These are phyloP conservation scores for Yponomeuta plumbellus DNA, from an alignment of 2,888 invertebrate species.

Conservation along the genomic window DNA sequence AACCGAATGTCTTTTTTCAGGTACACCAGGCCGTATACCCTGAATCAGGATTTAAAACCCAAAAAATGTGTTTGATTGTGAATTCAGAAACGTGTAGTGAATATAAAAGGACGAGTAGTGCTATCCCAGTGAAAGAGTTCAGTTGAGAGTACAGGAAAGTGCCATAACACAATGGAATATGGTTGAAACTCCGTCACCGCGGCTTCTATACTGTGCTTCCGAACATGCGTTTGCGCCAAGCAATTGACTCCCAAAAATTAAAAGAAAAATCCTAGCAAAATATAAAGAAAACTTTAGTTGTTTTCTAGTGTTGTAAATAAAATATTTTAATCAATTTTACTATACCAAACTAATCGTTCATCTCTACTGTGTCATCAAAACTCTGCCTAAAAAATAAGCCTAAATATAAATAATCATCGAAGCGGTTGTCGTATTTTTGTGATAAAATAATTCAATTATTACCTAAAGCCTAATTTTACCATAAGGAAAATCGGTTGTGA, in stretches of 20 bases:
- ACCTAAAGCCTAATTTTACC: slow-evolving; percentile 40
- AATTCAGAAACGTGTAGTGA: slow-evolving; percentile 32
- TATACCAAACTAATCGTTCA: slow-evolving; percentile 31
- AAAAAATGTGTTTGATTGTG: slow-evolving; percentile 70
- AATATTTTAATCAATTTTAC: slow-evolving; percentile 28
- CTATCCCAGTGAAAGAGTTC: slow-evolving; percentile 32
- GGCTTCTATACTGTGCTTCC: slow-evolving; percentile 61
- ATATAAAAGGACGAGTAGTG: background rate
- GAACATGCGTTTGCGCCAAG: slow-evolving; percentile 46
- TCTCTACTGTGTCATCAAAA: slow-evolving; percentile 25
- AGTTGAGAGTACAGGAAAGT: slow-evolving; percentile 64
- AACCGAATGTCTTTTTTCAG: slow-evolving; percentile 43
- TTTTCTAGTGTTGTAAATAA: slow-evolving; percentile 44
- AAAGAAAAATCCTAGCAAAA: slow-evolving; percentile 29
- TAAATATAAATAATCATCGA: slow-evolving; percentile 47
- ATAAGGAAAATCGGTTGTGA: slow-evolving; percentile 76
- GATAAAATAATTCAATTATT: slow-evolving; percentile 38
- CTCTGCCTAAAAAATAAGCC: slow-evolving; percentile 20
- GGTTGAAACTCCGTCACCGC: slow-evolving; percentile 52
- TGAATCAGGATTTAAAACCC: slow-evolving; percentile 48
- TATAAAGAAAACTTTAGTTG: slow-evolving; percentile 28
- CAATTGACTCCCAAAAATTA: slow-evolving; percentile 39
- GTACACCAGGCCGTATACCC: slow-evolving; percentile 39
- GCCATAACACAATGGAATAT: slow-evolving; percentile 71
- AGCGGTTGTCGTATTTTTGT: slow-evolving; percentile 77